Percentiles rank a stretch among this genome's conserved stretches.
phyloP scores from a whole-genome alignment of 2,888 invertebrate species.

The Xiphydria camelus region DNA sequence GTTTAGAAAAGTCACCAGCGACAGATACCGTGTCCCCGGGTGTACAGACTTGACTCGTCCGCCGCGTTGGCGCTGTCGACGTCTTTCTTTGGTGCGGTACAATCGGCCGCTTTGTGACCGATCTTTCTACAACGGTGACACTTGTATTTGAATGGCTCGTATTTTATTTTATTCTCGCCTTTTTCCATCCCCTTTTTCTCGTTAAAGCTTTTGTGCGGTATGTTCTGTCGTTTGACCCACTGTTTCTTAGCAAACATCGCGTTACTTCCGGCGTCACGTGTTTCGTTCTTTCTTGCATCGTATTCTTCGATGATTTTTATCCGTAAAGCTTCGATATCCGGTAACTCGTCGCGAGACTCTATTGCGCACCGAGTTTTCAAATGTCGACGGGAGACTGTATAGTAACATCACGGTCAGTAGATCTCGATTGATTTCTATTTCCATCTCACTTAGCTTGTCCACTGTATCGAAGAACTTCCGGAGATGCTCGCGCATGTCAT shows the following conservation, averaged over 20 bases:
- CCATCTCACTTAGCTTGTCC: constrained; percentile 43
- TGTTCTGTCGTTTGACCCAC: neutral
- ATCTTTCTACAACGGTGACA: constrained; percentile 17
- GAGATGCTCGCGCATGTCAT: constrained; percentile 43
- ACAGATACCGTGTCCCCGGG: too few species aligned
- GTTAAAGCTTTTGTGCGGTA: neutral
- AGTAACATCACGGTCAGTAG: constrained; percentile 42
- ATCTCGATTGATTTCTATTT: constrained; percentile 37
- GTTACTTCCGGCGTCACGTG: neutral
- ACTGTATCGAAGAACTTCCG: constrained; percentile 44
- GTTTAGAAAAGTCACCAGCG: too few species aligned
- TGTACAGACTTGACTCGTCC: neutral
- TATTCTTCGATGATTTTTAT: constrained; percentile 41
- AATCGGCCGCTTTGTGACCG: constrained; percentile 21
- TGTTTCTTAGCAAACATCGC: constrained; percentile 12
- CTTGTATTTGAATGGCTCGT: constrained; percentile 11
- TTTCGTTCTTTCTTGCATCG: constrained; percentile 27
- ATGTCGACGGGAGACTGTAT: constrained; percentile 41
- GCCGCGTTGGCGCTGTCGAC: neutral
- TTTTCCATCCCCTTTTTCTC: neutral
- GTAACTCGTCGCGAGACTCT: constrained; percentile 44
- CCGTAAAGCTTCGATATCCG: constrained; percentile 33
- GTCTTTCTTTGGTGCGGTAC: constrained; percentile 7
- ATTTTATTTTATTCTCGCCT: neutral
- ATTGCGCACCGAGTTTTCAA: constrained; percentile 47